phyloP scores from a whole-genome alignment of 2,113 vertebrate genomes.

The Cygnus buccinator region DNA sequence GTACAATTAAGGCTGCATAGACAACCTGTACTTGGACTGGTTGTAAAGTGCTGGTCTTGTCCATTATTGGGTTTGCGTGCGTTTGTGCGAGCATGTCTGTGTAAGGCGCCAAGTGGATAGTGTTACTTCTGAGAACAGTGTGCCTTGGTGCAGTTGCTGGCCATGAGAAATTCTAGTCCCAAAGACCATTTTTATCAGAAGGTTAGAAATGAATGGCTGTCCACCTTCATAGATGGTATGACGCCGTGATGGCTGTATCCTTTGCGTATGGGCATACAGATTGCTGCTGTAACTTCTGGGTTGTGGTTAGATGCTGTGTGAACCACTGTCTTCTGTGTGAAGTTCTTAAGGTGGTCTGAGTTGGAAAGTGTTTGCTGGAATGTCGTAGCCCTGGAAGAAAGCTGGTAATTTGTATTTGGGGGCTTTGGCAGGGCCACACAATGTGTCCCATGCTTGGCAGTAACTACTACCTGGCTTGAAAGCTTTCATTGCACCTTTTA shows the following conservation, averaged over 20 bases:
- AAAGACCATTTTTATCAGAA: not conserved
- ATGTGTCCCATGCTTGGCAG: slow-evolving; percentile 45
- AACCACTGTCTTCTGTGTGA: not conserved
- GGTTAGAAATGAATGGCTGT: not conserved
- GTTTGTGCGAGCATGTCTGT: accelerated
- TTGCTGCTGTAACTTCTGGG: not conserved
- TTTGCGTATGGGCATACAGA: accelerated
- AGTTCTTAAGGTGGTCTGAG: not conserved
- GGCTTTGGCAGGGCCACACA: slow-evolving; percentile 40
- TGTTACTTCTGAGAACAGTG: not conserved
- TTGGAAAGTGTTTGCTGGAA: not conserved
- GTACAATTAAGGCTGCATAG: accelerated
- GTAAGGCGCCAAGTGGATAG: not conserved
- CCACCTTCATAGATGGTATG: accelerated
- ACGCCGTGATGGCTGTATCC: accelerated
- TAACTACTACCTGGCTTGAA: not conserved
- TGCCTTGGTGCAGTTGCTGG: not conserved
- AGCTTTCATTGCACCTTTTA: not conserved
- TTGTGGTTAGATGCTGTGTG: accelerated
- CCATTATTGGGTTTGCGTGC: accelerated
- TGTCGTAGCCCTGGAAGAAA: slow-evolving; percentile 35
- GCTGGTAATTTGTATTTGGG: slow-evolving; percentile 49
- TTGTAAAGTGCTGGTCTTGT: accelerated
- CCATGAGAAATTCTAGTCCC: not conserved
- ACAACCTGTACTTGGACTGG: not conserved